Percentiles rank a stretch among this genome's conserved stretches.
Conservation (phyloP, 2,888 invertebrate species). For the Seira ritae region DNA sequence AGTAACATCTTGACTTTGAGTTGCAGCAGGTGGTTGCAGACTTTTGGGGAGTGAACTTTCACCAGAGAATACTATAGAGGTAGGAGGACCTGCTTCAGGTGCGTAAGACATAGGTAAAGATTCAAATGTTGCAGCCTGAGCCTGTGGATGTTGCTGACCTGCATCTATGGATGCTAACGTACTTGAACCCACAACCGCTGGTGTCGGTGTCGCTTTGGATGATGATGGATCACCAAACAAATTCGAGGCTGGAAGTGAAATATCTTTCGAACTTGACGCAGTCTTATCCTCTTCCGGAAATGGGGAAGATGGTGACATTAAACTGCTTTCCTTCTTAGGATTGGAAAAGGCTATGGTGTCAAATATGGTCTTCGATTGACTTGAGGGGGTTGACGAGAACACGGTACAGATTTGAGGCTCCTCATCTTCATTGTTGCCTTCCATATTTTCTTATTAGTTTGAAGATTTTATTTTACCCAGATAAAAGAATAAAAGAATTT, state of each 20-base stretch:
- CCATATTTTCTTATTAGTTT: too few relatives aligned
- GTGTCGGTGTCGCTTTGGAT: background rate
- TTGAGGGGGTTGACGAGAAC: conserved; percentile 58
- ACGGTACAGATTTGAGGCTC: conserved; percentile 69
- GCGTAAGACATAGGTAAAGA: conserved; percentile 29
- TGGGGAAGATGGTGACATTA: conserved; percentile 29
- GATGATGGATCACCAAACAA: too few relatives aligned
- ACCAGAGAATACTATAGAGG: too few relatives aligned
- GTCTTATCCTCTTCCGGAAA: background rate
- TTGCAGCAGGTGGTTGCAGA: too few relatives aligned
- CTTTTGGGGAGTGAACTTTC: too few relatives aligned
- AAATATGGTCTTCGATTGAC: conserved; percentile 58
- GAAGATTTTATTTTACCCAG: too few relatives aligned
- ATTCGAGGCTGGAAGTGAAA: too few relatives aligned
- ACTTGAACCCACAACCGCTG: background rate
- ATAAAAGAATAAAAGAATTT: too few relatives aligned
- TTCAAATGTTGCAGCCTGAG: conserved; percentile 14
- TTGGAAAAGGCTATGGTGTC: conserved; percentile 68
- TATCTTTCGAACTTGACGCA: background rate
- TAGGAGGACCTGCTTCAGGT: too few relatives aligned
- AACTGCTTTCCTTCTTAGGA: conserved; percentile 62
- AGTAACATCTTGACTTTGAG: too few relatives aligned
- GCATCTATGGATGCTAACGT: background rate
- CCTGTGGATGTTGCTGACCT: too few relatives aligned
- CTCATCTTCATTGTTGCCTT: conserved; percentile 58